Evolutionary conservation across 23 tunicate species (phyloP).

Genomic region (Halocynthia roretzi): DNA sequence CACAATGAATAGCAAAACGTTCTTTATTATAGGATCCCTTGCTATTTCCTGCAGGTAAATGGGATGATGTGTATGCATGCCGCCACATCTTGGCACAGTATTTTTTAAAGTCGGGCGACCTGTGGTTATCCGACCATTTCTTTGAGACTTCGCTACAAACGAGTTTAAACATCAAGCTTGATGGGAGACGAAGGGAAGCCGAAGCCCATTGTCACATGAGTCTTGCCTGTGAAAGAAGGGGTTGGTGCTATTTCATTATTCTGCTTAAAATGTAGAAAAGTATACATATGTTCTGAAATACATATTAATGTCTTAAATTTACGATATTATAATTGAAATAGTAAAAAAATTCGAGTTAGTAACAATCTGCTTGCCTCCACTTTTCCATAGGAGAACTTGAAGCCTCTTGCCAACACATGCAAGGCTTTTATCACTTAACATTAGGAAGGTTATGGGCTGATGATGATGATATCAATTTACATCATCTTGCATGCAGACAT

Average conservation of each 20-base stretch:
- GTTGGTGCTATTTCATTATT: constrained; percentile 2
- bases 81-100: constrained; percentile 62
- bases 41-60: constrained; percentile 48
- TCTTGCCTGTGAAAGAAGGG: constrained; percentile 67
- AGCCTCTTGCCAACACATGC: constrained; percentile 49
- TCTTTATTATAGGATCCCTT: background rate
- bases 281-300: too few species aligned
- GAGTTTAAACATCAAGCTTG: constrained; percentile 73
- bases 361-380: background rate
- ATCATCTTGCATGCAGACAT: constrained; percentile 48
- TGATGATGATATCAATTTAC: constrained; percentile 22
- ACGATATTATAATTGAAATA: too few species aligned
- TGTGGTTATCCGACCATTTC: constrained; percentile 75
- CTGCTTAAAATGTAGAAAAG: too few species aligned
- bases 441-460: constrained; percentile 64
- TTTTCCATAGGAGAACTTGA: constrained; percentile 29
- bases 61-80: constrained; percentile 76
- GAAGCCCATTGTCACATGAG: constrained; percentile 89
- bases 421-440: constrained; percentile 54
- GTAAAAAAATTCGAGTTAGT: background rate
- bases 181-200: constrained; percentile 76
- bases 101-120: constrained; percentile 50
- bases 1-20: background rate
- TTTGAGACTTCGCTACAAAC: constrained; percentile 63
- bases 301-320: too few species aligned